Evolutionary conservation across 2,888 invertebrate genomes (phyloP), one percentile per base, ranked within the genome.

Genomic region (Leucania comma): DNA sequence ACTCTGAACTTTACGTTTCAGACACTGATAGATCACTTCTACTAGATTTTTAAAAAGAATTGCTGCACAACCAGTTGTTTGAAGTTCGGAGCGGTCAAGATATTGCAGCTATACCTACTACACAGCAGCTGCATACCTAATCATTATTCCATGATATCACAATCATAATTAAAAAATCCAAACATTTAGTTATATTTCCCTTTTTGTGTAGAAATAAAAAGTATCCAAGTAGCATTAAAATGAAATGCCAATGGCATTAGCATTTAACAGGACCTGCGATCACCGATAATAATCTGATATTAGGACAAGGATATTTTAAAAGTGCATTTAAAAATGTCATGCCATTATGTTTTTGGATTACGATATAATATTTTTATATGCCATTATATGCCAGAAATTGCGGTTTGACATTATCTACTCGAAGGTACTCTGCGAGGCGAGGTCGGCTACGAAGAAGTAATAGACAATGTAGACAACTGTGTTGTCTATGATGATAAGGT

Each of bases 271-370:
- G 38, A n/a, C n/a, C 48, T 32, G 32, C 12, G 29, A 6, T 58
- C 22, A 56, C 22, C 14, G 12, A 22, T 32, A n/a, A 10, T 24
- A 42, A 42, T 42, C 3, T 17, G 1, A 57, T 6, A 35, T 29
- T 24, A 57, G 35, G 5, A 53, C 60, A 65, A 65, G 72, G 64
- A 46, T 42, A 59, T 64, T 50, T 32, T 57, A 26, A 60, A 78
- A 78, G 50, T 56, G 70, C 58, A 63, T 72, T 35, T 57, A 53
- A 65, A 71, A 78, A 75, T 66, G 54, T 69, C 51, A 54, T 46
- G 59, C 12, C 22, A 62, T 57, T 70, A 62, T 59, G 42, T 26
- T 50, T 2, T 46, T 22, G 20, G 5, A 4, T 57, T 61, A 17
- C 17, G 2, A n/a, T 24, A n/a, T 22, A 24, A 56, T 50, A 22